A percentile compares a stretch with the other conserved stretches of the same genome.
These are phyloP conservation scores for Calypte anna DNA, from an alignment of 2,113 vertebrate genomes.

Conservation along the genomic window DNA sequence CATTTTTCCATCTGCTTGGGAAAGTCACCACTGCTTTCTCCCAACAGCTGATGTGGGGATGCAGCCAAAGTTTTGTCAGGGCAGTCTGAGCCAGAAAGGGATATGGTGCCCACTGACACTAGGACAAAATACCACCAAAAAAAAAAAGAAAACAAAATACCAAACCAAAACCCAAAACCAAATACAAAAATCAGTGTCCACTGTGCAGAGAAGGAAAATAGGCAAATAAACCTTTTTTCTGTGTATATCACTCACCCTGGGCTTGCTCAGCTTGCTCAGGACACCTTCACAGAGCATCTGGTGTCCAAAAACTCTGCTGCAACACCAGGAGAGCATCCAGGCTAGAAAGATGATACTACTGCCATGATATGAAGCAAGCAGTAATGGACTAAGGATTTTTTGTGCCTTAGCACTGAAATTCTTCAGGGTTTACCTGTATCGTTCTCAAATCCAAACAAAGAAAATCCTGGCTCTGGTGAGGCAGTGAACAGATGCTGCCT, in stretches of 20 bases:
- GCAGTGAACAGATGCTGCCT: neutral
- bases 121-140: neutral
- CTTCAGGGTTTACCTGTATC: neutral
- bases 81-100: neutral
- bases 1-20: conserved; percentile 41
- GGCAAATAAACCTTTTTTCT: neutral
- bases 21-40: neutral
- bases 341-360: neutral
- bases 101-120: neutral
- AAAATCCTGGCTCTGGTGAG: neutral
- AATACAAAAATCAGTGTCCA: neutral
- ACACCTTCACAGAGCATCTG: neutral
- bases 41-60: neutral
- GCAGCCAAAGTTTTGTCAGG: neutral
- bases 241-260: neutral
- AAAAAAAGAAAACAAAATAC: no score
- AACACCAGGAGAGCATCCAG: neutral
- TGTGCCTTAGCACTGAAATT: neutral
- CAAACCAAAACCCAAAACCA: no score
- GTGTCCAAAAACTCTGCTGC: neutral
- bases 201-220: neutral
- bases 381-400: neutral
- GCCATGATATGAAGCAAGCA: rapidly evolving
- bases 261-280: neutral
- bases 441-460: neutral